Evolutionary conservation across 2,113 vertebrate species (phyloP).

Genomic region (Alethe diademata): DNA sequence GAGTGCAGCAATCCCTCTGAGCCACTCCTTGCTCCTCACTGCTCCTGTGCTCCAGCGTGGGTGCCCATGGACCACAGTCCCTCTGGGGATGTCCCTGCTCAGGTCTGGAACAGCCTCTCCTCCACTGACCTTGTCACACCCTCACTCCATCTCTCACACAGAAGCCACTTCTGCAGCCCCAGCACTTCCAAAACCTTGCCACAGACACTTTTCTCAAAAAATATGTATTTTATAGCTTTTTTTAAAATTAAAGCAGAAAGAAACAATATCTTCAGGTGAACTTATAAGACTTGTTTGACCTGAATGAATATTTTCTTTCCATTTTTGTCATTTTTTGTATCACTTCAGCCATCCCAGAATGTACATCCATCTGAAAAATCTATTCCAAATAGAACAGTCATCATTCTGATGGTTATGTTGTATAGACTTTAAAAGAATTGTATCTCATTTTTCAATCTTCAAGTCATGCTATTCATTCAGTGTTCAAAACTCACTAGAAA

Average conservation of each 20-base stretch:
- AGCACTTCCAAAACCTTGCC: neutral
- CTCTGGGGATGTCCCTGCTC: neutral
- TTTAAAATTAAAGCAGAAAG: neutral
- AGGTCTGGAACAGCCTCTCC: neutral
- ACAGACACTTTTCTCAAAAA: neutral
- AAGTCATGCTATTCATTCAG: neutral
- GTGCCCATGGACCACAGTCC: neutral
- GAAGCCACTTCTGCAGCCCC: neutral
- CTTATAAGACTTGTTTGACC: neutral
- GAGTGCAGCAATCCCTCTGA: neutral
- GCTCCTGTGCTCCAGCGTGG: fast-evolving
- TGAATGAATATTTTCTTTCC: neutral
- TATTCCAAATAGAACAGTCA: neutral
- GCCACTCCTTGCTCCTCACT: neutral
- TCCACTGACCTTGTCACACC: neutral
- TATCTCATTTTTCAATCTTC: neutral
- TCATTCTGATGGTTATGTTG: neutral
- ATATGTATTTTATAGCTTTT: neutral
- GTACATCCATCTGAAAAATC: neutral
- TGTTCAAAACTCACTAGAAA: neutral
- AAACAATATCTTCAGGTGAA: neutral
- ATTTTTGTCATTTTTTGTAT: neutral
- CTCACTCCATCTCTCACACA: fast-evolving
- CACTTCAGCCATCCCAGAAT: neutral
- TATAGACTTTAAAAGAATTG: neutral